Conservation (phyloP, 2,888 invertebrate genomes). For the Drosophila eohydei region DNA sequence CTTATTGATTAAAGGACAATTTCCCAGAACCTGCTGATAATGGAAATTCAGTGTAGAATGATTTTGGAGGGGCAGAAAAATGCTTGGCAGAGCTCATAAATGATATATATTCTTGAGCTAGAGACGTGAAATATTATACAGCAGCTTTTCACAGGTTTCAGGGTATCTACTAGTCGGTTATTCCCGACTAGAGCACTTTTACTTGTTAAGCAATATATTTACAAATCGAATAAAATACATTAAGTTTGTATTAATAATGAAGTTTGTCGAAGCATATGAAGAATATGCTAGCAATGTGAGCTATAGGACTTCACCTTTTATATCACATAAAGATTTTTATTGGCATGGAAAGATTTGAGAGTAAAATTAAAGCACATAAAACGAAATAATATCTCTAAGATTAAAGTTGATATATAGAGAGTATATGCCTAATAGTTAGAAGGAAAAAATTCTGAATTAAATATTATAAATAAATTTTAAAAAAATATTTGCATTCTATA, state of each 20-base stretch:
- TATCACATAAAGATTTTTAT: neutral
- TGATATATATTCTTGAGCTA: too few species aligned
- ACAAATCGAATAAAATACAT: neutral
- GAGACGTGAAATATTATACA: neutral
- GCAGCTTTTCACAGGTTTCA: neutral
- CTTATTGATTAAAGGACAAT: too few species aligned
- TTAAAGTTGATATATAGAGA: too few species aligned
- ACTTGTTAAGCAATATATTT: neutral
- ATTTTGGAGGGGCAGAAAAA: too few species aligned
- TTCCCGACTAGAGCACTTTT: neutral
- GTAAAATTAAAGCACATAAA: too few species aligned
- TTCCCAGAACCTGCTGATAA: too few species aligned
- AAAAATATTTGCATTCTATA: too few species aligned
- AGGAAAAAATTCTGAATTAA: neutral
- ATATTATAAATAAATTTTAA: neutral
- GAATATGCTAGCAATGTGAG: neutral
- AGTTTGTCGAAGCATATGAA: neutral
- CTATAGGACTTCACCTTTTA: neutral
- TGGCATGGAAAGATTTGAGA: neutral
- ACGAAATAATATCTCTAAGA: too few species aligned
- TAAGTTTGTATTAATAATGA: neutral
- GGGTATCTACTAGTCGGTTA: neutral
- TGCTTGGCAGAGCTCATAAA: too few species aligned
- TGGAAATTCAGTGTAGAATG: too few species aligned
- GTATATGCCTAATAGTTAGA: neutral